phyloP scores from a whole-genome alignment of 1,140 invertebrate genomes.

The Eciton burchellii region DNA sequence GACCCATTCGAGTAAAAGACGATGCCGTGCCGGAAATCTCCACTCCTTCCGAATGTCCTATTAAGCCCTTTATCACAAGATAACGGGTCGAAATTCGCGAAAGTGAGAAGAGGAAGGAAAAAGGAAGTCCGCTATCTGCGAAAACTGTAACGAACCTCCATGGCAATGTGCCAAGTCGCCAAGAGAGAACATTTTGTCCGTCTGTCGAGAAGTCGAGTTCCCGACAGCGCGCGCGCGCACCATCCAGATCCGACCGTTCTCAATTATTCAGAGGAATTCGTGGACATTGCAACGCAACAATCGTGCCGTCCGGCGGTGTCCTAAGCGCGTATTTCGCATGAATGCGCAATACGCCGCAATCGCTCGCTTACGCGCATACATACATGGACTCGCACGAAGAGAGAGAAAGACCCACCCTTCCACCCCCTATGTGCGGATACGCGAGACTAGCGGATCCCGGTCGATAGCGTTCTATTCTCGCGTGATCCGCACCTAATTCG shows the following conservation, averaged over 20 bases:
- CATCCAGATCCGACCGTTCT: background rate
- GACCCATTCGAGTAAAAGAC: slow-evolving; percentile 16
- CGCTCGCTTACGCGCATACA: background rate
- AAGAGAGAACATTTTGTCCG: background rate
- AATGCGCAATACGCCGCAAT: slow-evolving; percentile 45
- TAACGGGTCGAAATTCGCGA: slow-evolving; percentile 27
- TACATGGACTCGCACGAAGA: background rate
- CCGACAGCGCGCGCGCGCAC: background rate
- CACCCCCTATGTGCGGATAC: too few relatives aligned
- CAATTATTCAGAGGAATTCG: slow-evolving; percentile 21
- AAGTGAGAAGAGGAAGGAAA: background rate
- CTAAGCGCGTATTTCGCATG: slow-evolving; percentile 28
- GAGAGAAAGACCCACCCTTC: background rate
- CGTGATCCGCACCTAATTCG: slow-evolving; percentile 57
- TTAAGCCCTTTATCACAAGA: slow-evolving; percentile 19
- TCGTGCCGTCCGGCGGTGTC: background rate
- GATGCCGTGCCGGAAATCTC: slow-evolving; percentile 3
- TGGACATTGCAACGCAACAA: background rate
- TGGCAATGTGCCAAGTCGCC: too few relatives aligned
- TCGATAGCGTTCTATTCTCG: slow-evolving; percentile 56
- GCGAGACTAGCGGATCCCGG: slow-evolving; percentile 11
- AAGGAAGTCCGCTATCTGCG: background rate
- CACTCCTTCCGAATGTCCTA: too few relatives aligned
- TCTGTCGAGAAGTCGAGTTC: slow-evolving; percentile 33
- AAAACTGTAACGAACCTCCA: background rate